Evolutionary conservation across 2,888 invertebrate species (phyloP), one percentile per base, ranked within the genome.

Genomic region (Xanthia icteritia): DNA sequence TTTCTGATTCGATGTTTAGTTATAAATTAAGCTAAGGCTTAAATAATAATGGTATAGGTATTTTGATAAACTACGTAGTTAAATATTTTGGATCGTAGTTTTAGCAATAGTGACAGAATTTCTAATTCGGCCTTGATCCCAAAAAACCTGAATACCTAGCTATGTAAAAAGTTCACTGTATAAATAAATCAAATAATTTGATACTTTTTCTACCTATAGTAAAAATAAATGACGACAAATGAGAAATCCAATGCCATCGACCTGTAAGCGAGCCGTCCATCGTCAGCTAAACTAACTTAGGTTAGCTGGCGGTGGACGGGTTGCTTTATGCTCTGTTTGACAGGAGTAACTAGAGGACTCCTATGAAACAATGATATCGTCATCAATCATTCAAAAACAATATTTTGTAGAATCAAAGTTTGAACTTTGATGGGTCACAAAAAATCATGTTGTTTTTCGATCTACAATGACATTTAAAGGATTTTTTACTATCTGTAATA

Each of bases 151-250:
- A 45, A 31, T 39, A 3, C n/a, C 5, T 20, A n/a, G 31, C 6
- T 45, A n/a, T 48, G 36, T 48, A 4, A 36, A 48, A 64, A 27
- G 4, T 20, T 20, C 20, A n/a, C n/a, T n/a, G n/a, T n/a, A n/a
- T n/a, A n/a, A n/a, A n/a, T n/a, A n/a, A n/a, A n/a, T n/a, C n/a
- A n/a, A n/a, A n/a, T n/a, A 45, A 15, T 51, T 73, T 31, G 31
- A 31, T 56, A 13, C 13, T 56, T 42, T 39, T 20, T 39, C 51
- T 42, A 63, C 5, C 5, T 51, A 1, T 13, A 11, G 1, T 11
- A 51, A 51, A 77, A 61, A 79, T 15, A 51, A 54, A 54, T 56
- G 73, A 72, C 45, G 54, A 79, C 20, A 51, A 54, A 45, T 48
- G 61, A 73, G 45, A 23, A 54, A 4, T 45, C 15, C 51, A 63